Evolutionary conservation across 2,888 invertebrate species (phyloP).

Genomic region (Eremobia ochroleuca): DNA sequence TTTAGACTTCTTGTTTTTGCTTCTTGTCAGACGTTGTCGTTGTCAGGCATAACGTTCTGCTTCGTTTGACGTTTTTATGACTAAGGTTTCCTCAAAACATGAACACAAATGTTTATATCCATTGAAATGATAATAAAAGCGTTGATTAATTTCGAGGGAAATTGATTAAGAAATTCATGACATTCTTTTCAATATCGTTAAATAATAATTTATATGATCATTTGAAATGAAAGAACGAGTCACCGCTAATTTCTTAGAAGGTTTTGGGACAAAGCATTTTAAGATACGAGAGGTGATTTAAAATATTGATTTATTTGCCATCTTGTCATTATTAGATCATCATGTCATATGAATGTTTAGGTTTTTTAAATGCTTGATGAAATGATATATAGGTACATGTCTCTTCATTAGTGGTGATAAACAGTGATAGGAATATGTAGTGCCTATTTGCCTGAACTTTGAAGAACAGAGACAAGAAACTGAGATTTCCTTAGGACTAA

Average conservation of each 20-base stretch:
- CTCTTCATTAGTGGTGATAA: background rate
- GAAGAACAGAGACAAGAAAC: no score
- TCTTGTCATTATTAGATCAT: no score
- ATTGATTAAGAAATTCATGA: conserved; percentile 7
- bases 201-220: conserved; percentile 42
- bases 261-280: conserved; percentile 22
- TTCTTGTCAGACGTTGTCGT: background rate
- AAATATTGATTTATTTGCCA: no score
- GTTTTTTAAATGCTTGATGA: background rate
- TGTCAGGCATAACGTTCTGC: background rate
- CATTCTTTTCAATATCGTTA: conserved; percentile 18
- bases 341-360: no score
- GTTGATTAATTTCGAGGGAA: background rate
- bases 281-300: conserved; percentile 18
- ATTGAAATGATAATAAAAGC: background rate
- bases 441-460: no score
- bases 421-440: no score
- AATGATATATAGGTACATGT: no score
- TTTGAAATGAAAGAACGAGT: conserved; percentile 30
- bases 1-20: background rate
- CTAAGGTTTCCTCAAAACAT: background rate
- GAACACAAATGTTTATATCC: background rate
- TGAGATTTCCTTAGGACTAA: no score
- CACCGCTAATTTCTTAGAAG: conserved; percentile 50
- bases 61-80: background rate